Conservation (phyloP, 2,888 invertebrate species). For the Oconnorella tubifera region DNA sequence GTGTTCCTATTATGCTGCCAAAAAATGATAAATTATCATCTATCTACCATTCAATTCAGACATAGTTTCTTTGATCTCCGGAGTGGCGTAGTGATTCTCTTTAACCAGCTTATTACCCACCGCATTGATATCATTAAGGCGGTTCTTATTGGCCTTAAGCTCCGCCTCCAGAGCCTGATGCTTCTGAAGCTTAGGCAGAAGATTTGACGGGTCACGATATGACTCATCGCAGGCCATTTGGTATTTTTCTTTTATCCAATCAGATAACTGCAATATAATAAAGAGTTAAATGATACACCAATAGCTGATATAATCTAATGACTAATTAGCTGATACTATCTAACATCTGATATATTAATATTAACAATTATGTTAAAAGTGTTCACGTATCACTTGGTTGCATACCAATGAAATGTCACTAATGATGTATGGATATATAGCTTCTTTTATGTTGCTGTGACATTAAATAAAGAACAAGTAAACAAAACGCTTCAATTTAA, state of each 20-base stretch:
- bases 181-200: constrained; percentile 57
- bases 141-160: constrained; percentile 57
- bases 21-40: no score
- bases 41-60: constrained; percentile 70
- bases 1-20: no score
- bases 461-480: no score
- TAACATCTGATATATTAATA: no score
- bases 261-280: constrained; percentile 65
- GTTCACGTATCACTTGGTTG: no score
- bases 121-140: constrained; percentile 53
- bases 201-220: constrained; percentile 81
- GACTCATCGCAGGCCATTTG: constrained; percentile 88
- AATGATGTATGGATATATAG: no score
- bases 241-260: constrained; percentile 88
- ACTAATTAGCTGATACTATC: no score
- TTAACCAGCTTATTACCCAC: constrained; percentile 48
- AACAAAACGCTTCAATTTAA: no score
- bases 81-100: constrained; percentile 67
- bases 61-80: constrained; percentile 67
- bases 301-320: no score
- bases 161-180: constrained; percentile 60
- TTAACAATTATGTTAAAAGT: no score
- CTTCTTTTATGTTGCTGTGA: no score
- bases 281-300: background rate
- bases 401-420: no score